These are phyloP conservation scores for Hemibagrus guttatus DNA, from an alignment of 2,797 vertebrate species.

Conservation along the genomic window DNA sequence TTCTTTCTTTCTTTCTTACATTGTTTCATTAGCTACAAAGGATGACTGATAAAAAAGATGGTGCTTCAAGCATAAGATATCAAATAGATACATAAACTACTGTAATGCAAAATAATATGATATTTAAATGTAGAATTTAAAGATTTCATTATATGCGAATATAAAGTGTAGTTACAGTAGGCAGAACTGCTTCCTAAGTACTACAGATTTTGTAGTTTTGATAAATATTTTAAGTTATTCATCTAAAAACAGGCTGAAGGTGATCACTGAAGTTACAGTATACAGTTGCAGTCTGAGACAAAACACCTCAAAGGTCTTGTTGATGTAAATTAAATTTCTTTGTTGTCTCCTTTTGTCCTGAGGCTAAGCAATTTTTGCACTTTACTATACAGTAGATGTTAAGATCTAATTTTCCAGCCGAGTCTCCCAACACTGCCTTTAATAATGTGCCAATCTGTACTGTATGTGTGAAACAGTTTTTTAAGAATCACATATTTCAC, in stretches of 20 bases:
- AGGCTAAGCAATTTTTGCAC: background rate
- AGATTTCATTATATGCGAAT: background rate
- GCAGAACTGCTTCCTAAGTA: background rate
- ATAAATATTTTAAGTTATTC: background rate
- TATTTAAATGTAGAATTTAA: background rate
- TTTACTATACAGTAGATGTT: constrained; percentile 4
- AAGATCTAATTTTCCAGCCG: background rate
- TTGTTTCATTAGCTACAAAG: background rate
- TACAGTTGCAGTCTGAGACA: background rate
- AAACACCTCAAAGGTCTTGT: background rate
- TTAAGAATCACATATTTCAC: background rate
- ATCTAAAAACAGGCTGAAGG: background rate
- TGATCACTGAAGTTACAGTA: background rate
- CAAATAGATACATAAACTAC: background rate
- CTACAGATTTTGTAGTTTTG: background rate
- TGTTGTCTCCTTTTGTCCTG: background rate
- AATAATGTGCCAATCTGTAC: background rate
- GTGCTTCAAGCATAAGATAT: background rate
- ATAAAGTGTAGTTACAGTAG: background rate
- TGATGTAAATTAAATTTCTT: background rate
- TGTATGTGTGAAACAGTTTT: background rate
- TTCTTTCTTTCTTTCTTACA: too few relatives aligned
- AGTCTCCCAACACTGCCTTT: background rate
- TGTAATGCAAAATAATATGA: background rate
- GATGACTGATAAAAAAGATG: background rate